Percentiles rank a stretch among this genome's conserved stretches.
Evolutionary conservation across 2,888 invertebrate species (phyloP).

Genomic region (Helobdella robusta): DNA sequence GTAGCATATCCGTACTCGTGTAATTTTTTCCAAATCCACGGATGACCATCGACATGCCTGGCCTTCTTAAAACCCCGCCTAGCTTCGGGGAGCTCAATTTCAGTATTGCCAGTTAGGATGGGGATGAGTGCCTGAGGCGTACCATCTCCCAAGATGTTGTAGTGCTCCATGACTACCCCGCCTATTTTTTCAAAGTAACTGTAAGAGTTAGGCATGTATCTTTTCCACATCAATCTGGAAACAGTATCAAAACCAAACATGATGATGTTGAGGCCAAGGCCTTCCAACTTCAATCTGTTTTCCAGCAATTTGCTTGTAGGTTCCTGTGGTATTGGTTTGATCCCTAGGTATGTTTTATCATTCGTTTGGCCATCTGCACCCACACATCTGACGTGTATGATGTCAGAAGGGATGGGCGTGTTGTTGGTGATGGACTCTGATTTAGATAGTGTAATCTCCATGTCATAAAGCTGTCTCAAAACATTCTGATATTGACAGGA

Average conservation of each 20-base stretch:
- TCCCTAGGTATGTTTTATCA: conserved; percentile 60
- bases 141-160: conserved; percentile 38
- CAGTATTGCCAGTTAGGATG: conserved; percentile 35
- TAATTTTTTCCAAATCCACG: conserved; percentile 75
- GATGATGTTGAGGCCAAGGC: conserved; percentile 45
- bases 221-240: conserved; percentile 58
- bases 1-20: conserved; percentile 55
- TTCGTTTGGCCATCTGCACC: conserved; percentile 51
- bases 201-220: conserved; percentile 43
- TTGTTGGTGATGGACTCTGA: no score
- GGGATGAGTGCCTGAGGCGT: conserved; percentile 37
- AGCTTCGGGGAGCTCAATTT: conserved; percentile 35
- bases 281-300: no score
- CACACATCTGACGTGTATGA: conserved; percentile 34
- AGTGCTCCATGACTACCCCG: conserved; percentile 38
- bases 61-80: conserved; percentile 49
- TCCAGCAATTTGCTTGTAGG: not conserved
- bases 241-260: conserved; percentile 80
- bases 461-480: conserved; percentile 37
- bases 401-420: conserved; percentile 26
- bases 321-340: conserved; percentile 29
- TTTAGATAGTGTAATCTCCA: conserved; percentile 10
- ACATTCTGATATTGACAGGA: conserved; percentile 56
- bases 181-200: conserved; percentile 41
- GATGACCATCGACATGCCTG: conserved; percentile 64